Conservation (phyloP, 1,140 invertebrate species). For the Zeugodacus cucurbitae region DNA sequence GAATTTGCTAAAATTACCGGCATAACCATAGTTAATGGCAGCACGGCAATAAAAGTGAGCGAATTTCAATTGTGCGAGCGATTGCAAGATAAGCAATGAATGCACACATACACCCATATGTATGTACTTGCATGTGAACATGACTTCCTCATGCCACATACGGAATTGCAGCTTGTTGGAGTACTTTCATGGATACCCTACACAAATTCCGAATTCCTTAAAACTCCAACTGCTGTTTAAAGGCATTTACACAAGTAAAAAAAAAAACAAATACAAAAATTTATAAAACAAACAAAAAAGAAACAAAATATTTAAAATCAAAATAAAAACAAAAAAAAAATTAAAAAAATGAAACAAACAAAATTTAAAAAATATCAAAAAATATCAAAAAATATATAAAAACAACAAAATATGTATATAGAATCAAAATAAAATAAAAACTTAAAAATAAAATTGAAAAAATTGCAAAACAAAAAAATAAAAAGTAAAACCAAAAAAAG, state of each 20-base stretch:
- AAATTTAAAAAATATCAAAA: neutral
- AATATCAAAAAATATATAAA: no score
- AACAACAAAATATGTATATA: no score
- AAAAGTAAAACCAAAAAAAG: no score
- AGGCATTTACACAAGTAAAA: neutral
- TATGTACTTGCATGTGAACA: neutral
- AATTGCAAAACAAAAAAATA: no score
- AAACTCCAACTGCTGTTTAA: neutral
- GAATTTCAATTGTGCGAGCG: neutral
- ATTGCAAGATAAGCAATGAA: neutral
- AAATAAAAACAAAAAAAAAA: neutral
- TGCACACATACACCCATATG: neutral
- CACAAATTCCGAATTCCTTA: neutral
- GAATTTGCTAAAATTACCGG: neutral
- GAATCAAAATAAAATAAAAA: no score
- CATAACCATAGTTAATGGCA: no score
- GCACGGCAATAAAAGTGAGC: neutral
- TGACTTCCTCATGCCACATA: conserved; percentile 7
- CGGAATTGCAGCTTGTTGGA: neutral
- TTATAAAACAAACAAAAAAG: no score
- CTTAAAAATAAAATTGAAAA: neutral
- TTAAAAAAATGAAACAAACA: no score
- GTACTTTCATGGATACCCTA: neutral
- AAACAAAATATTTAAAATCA: neutral
- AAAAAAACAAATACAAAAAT: neutral